phyloP scores from a whole-genome alignment of 1,140 invertebrate species.

The Drosophila elegans region DNA sequence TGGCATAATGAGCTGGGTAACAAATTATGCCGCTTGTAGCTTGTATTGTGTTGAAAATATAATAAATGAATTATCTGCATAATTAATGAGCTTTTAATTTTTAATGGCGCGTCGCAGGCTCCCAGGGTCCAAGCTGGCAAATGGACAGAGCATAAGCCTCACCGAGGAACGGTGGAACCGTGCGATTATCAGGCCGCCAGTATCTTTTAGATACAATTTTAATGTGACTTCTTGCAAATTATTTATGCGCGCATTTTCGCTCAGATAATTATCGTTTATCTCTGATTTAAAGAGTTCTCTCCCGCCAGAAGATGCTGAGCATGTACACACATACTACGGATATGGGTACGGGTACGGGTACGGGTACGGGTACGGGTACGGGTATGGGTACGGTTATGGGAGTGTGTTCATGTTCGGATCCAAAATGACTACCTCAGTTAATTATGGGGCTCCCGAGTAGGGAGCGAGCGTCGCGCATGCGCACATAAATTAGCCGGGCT shows the following conservation, averaged over 20 bases:
- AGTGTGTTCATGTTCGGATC: slow-evolving; percentile 63
- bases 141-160: slow-evolving; percentile 15
- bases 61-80: slow-evolving; percentile 84
- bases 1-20: slow-evolving; percentile 72
- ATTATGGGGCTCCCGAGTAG: slow-evolving; percentile 84
- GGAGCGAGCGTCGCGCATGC: slow-evolving; percentile 79
- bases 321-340: background rate
- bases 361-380: too few species aligned
- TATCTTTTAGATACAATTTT: slow-evolving; percentile 84
- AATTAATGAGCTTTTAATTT: slow-evolving; percentile 84
- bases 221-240: slow-evolving; percentile 84
- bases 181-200: slow-evolving; percentile 60
- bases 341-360: background rate
- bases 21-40: slow-evolving; percentile 64
- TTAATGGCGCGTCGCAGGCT: slow-evolving; percentile 74
- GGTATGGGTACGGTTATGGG: background rate
- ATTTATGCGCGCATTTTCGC: slow-evolving; percentile 84
- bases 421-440: slow-evolving; percentile 85
- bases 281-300: slow-evolving; percentile 79
- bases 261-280: slow-evolving; percentile 85
- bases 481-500: slow-evolving; percentile 75
- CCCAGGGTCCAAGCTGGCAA: slow-evolving; percentile 36
- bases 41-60: slow-evolving; percentile 79
- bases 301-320: slow-evolving; percentile 50
- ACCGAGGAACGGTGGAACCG: slow-evolving; percentile 2